These are phyloP conservation scores for Phalacrocorax carbo DNA, from an alignment of 2,113 vertebrate species.

Conservation along the genomic window DNA sequence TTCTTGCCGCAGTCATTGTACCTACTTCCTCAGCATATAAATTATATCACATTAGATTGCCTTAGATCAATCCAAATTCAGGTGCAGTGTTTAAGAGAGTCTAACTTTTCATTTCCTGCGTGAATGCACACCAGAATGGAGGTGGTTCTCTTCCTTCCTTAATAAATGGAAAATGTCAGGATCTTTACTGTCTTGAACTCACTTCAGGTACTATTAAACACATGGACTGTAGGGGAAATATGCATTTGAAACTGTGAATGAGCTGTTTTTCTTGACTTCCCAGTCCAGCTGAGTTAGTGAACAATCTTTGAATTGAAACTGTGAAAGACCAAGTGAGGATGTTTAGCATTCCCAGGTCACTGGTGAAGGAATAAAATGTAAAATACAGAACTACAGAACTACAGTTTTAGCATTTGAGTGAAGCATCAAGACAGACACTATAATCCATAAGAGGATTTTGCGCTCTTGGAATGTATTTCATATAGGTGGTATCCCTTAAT, in stretches of 20 bases:
- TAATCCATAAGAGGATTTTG: background rate
- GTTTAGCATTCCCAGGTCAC: background rate
- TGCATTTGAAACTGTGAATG: background rate
- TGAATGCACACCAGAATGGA: background rate
- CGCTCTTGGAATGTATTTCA: background rate
- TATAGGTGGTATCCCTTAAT: background rate
- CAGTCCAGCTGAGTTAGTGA: background rate
- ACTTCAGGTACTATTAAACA: background rate
- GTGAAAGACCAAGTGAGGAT: background rate
- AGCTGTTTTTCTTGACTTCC: background rate
- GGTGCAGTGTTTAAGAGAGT: background rate
- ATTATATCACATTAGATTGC: background rate
- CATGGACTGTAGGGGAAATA: background rate
- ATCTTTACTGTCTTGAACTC: background rate
- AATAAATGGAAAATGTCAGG: background rate
- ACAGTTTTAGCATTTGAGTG: background rate
- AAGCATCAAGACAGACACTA: background rate
- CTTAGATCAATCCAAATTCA: background rate
- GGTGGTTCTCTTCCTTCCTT: background rate
- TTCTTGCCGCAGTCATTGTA: background rate
- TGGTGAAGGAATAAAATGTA: background rate
- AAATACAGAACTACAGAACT: background rate
- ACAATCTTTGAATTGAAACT: background rate
- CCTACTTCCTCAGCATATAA: background rate
- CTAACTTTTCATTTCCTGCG: background rate